phyloP scores from a whole-genome alignment of 2,797 vertebrate species.

The Pelodytes ibericus region DNA sequence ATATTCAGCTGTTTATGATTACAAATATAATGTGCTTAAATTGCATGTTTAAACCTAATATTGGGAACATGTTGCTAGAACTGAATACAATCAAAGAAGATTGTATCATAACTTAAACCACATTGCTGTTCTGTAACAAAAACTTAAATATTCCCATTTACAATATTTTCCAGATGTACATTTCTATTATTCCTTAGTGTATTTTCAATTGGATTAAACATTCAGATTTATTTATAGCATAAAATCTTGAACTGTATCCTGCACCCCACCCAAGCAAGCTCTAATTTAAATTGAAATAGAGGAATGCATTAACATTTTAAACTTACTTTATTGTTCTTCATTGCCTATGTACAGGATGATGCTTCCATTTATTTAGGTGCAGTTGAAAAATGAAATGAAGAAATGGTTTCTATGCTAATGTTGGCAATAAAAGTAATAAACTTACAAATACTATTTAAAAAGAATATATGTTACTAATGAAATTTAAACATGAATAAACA shows the following conservation, averaged over 20 bases:
- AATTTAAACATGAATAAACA: slow-evolving; percentile 12
- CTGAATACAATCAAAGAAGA: slow-evolving; percentile 27
- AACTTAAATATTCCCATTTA: slow-evolving; percentile 46
- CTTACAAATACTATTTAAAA: slow-evolving; percentile 33
- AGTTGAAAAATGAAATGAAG: slow-evolving; percentile 24
- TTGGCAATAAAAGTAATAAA: slow-evolving; percentile 40
- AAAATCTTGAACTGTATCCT: not conserved
- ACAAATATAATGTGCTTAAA: slow-evolving; percentile 38
- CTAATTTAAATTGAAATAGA: slow-evolving; percentile 47
- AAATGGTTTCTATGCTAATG: slow-evolving; percentile 46
- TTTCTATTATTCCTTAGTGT: slow-evolving; percentile 44
- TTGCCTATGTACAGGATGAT: slow-evolving; percentile 13
- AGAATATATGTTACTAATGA: slow-evolving; percentile 23
- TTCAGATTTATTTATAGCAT: slow-evolving; percentile 36
- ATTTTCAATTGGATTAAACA: slow-evolving; percentile 39
- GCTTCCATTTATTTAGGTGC: slow-evolving; percentile 31
- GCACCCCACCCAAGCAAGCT: slow-evolving; percentile 9
- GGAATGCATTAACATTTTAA: slow-evolving; percentile 45
- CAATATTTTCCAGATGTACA: slow-evolving; percentile 32
- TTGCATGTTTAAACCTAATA: slow-evolving; percentile 19
- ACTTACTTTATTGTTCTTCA: slow-evolving; percentile 40
- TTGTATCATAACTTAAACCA: slow-evolving; percentile 32
- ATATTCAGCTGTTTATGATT: slow-evolving; percentile 21
- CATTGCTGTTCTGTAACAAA: slow-evolving; percentile 29
- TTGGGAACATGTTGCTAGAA: slow-evolving; percentile 26